These are phyloP conservation scores for Fulmarus glacialis DNA, from an alignment of 2,113 vertebrate genomes.

Conservation along the genomic window DNA sequence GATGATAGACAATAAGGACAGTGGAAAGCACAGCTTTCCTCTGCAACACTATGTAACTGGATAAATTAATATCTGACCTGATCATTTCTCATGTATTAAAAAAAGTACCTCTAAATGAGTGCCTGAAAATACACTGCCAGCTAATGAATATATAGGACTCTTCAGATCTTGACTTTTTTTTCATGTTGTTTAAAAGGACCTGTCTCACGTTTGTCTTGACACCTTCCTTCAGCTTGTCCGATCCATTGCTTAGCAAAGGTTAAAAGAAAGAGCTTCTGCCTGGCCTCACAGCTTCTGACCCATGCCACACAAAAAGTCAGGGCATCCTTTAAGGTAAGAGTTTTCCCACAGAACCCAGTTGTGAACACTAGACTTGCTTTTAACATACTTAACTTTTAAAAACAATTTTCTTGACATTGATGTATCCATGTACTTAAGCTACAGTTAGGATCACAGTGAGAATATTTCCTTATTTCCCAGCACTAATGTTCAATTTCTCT, in stretches of 20 bases:
- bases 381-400: background rate
- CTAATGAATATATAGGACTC: background rate
- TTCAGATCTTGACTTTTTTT: background rate
- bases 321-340: background rate
- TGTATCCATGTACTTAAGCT: slow-evolving; percentile 15
- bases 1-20: background rate
- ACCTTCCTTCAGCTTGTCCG: background rate
- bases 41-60: background rate
- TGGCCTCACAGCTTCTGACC: background rate
- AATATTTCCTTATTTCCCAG: slow-evolving; percentile 22
- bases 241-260: background rate
- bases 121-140: background rate
- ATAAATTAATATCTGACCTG: background rate
- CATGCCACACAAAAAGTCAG: background rate
- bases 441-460: background rate
- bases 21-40: background rate
- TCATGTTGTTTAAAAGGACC: background rate
- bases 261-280: background rate
- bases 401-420: slow-evolving; percentile 32
- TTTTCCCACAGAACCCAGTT: slow-evolving; percentile 13
- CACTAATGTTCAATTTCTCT: slow-evolving; percentile 10
- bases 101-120: background rate
- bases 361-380: background rate
- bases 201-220: background rate
- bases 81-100: background rate